Percentiles rank a stretch among this genome's conserved stretches.
Evolutionary conservation across 2,113 vertebrate species (phyloP).

Genomic region (Zapornia atra): DNA sequence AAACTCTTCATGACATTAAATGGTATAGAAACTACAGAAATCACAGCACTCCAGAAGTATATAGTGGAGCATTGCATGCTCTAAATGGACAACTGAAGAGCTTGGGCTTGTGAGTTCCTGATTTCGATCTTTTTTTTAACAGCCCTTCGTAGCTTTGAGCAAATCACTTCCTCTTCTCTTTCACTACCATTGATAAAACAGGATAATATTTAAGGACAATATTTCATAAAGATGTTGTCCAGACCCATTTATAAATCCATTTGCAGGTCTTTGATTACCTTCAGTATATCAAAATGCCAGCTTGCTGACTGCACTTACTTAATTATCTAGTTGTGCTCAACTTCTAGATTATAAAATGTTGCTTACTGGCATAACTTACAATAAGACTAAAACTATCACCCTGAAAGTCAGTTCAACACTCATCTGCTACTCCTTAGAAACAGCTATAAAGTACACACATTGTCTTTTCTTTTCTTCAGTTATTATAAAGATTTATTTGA

Average conservation of each 20-base stretch:
- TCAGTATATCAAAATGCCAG: slow-evolving; percentile 16
- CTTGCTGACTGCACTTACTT: not conserved
- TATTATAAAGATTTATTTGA: slow-evolving; percentile 63
- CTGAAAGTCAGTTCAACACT: slow-evolving; percentile 1
- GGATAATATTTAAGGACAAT: not conserved
- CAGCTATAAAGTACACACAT: slow-evolving; percentile 33
- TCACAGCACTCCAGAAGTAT: not conserved
- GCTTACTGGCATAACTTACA: not conserved
- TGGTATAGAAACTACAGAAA: not conserved
- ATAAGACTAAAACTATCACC: not conserved
- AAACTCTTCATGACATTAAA: not conserved
- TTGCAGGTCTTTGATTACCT: not conserved
- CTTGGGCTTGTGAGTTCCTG: not conserved
- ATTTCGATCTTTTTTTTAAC: not conserved
- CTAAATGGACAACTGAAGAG: not conserved
- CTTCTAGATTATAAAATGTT: not conserved
- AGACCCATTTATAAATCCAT: slow-evolving; percentile 20
- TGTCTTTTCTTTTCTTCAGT: slow-evolving; percentile 35
- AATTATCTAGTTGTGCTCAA: not conserved
- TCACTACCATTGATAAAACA: not conserved
- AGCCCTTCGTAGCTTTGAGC: not conserved
- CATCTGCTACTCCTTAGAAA: not conserved
- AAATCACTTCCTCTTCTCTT: not conserved
- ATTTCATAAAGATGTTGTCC: not conserved
- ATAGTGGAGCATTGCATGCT: not conserved